Percentiles rank a stretch among this genome's conserved stretches.
phyloP scores from a whole-genome alignment of 2,888 invertebrate species.

The Clunio marinus region DNA sequence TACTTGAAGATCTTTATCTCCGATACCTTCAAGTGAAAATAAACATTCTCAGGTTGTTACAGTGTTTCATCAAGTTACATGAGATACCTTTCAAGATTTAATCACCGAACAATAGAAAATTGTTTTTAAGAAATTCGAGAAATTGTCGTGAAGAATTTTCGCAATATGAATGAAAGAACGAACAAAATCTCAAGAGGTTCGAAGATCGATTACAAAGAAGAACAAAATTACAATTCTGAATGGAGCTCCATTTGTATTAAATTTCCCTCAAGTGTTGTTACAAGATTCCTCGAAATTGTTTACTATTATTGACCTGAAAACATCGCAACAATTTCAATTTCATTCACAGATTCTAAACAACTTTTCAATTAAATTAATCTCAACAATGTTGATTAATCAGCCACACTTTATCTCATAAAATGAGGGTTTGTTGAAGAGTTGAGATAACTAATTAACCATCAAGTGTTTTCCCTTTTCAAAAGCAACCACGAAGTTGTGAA shows the following conservation, averaged over 20 bases:
- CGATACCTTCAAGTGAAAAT: constrained; percentile 2
- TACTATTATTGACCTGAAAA: background rate
- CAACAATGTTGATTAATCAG: background rate
- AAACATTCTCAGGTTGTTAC: background rate
- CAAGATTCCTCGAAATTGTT: too few relatives aligned
- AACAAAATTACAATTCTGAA: constrained; percentile 11
- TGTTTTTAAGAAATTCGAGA: constrained; percentile 17
- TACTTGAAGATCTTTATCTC: constrained; percentile 16
- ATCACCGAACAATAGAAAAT: constrained; percentile 1
- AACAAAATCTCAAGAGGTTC: background rate
- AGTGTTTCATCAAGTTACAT: background rate
- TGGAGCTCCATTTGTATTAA: background rate
- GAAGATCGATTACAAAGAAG: constrained; percentile 11
- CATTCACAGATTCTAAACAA: background rate
- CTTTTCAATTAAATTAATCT: constrained; percentile 17
- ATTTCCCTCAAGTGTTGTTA: background rate
- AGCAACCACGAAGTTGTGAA: background rate
- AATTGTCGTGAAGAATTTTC: constrained; percentile 5
- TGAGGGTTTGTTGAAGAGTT: background rate
- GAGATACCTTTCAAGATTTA: background rate
- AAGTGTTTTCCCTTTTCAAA: background rate
- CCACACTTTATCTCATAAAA: background rate
- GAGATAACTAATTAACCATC: constrained; percentile 11
- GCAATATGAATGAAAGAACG: background rate
- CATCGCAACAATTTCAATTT: background rate